Conservation (phyloP, 2,797 vertebrate species). For the Morus bassanus region DNA sequence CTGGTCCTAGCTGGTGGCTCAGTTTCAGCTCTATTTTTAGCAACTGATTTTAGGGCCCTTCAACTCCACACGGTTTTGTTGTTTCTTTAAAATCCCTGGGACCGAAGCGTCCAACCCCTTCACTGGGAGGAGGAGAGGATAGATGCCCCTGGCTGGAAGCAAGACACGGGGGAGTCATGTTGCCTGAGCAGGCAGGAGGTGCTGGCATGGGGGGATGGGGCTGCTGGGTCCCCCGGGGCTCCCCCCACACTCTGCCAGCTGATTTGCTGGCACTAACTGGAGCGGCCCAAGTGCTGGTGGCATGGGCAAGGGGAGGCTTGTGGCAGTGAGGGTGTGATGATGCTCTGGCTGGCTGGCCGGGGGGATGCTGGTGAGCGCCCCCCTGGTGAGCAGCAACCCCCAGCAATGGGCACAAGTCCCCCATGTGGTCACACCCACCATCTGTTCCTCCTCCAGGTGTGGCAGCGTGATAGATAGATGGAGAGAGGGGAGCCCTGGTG, state of each 20-base stretch:
- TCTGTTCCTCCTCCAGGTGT: not conserved
- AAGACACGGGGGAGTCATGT: not conserved
- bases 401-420: accelerated
- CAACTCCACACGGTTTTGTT: not conserved
- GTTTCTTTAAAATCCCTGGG: slow-evolving; percentile 10
- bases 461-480: not conserved
- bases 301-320: accelerated
- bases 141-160: not conserved
- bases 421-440: not conserved
- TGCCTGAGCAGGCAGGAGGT: not conserved
- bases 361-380: not conserved
- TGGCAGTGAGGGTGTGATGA: not conserved
- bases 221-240: not conserved
- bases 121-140: not conserved
- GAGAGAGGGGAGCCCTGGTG: not conserved
- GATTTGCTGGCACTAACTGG: not conserved
- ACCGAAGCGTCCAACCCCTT: accelerated
- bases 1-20: slow-evolving; percentile 21
- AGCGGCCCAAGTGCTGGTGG: accelerated
- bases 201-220: not conserved
- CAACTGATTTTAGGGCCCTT: slow-evolving; percentile 9
- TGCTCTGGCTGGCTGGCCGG: not conserved
- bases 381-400: accelerated
- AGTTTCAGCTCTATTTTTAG: slow-evolving; percentile 62
- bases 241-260: not conserved